Evolutionary conservation across 2,888 invertebrate species (phyloP).

Genomic region (Pasiphila rectangulata): DNA sequence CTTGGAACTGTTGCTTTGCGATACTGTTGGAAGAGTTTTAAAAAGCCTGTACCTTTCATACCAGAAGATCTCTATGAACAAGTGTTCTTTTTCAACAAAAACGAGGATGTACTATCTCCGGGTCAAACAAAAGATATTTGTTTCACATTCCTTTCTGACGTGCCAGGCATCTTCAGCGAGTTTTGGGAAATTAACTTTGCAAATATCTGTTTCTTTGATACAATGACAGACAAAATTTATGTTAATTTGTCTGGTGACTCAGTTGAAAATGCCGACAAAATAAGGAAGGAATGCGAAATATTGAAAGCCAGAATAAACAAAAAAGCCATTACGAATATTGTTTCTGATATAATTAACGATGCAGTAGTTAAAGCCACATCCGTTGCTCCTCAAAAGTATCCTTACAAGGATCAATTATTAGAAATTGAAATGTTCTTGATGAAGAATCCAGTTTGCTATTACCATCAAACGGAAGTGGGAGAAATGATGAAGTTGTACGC

Average conservation of each 20-base stretch:
- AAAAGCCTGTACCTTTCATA: constrained; percentile 50
- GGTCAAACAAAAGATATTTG: constrained; percentile 65
- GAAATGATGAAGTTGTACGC: constrained; percentile 54
- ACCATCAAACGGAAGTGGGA: constrained; percentile 67
- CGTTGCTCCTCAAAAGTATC: constrained; percentile 52
- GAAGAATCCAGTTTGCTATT: constrained; percentile 70
- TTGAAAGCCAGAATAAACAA: constrained; percentile 48
- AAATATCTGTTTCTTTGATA: constrained; percentile 64
- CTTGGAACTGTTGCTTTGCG: constrained; percentile 71
- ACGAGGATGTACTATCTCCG: constrained; percentile 74
- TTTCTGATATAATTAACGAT: constrained; percentile 44
- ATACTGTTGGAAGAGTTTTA: constrained; percentile 74
- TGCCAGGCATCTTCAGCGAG: constrained; percentile 63
- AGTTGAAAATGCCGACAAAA: constrained; percentile 45
- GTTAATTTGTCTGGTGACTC: constrained; percentile 62
- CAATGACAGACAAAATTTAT: constrained; percentile 46
- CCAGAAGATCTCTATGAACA: constrained; percentile 55
- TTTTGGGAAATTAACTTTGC: constrained; percentile 71
- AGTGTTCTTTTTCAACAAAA: constrained; percentile 81
- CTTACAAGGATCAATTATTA: constrained; percentile 60
- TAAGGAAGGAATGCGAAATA: constrained; percentile 41
- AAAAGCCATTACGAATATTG: constrained; percentile 46
- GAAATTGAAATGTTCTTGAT: constrained; percentile 66
- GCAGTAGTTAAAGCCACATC: constrained; percentile 44
- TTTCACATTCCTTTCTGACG: constrained; percentile 71